phyloP scores from a whole-genome alignment of 2,797 vertebrate species.

The Trichosurus vulpecula region DNA sequence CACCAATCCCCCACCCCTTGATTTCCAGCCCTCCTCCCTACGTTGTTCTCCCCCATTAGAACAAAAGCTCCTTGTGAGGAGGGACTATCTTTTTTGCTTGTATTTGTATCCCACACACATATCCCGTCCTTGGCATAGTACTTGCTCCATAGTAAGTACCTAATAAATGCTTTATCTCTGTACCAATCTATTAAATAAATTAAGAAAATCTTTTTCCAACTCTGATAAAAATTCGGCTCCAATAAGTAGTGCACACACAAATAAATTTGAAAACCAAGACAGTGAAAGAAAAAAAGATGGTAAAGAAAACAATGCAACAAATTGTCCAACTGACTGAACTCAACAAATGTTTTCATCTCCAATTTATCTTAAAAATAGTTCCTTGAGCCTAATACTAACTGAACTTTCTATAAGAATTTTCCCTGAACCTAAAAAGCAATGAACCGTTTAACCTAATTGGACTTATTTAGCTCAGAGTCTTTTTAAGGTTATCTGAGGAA shows the following conservation, averaged over 20 bases:
- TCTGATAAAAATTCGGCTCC: neutral
- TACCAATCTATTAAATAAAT: neutral
- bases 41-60: neutral
- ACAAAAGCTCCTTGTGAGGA: neutral
- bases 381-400: neutral
- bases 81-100: neutral
- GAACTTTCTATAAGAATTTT: neutral
- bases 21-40: neutral
- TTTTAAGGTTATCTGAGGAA: neutral
- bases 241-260: neutral
- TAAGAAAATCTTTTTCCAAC: constrained; percentile 15
- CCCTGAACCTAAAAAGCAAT: neutral
- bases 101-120: neutral
- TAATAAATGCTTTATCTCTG: neutral
- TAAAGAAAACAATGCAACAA: neutral
- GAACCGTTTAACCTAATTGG: neutral
- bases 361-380: neutral
- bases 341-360: neutral
- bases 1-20: no score
- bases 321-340: neutral
- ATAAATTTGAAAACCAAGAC: neutral
- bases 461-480: neutral
- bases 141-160: neutral
- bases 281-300: neutral
- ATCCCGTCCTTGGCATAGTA: no score